Evolutionary conservation across 2,888 invertebrate genomes (phyloP), one percentile per base, ranked within the genome.

Genomic region (Bedellia somnulentella): DNA sequence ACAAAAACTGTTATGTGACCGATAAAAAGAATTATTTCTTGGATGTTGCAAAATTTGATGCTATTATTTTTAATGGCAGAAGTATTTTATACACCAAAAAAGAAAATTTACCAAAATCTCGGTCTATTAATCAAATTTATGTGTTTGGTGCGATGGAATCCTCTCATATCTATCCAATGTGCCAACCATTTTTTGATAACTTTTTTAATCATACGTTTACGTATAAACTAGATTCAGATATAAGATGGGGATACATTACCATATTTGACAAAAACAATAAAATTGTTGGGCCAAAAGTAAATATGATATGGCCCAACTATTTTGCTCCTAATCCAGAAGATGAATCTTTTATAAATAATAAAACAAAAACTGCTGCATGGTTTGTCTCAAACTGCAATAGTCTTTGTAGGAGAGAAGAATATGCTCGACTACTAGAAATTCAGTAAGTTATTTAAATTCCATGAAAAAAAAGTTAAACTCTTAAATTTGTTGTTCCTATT

Each of bases 51-150:
- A 37, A 54, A 15, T 73, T 47, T 21, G 77, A 80, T 26, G 81
- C 79, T 0, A 51, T 82, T 4, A 27, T 82, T 1, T 80, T 81
- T 31, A 80, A 81, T 30, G 67, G 64, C 0, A 64, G 70, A 36
- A 56, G 55, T 30, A 38, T 37, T 32, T 66, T 62, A 61, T 57
- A 61, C 12, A 12, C 24, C 1, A 46, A 49, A n/a, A n/a, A n/a
- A n/a, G n/a, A n/a, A n/a, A n/a, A n/a, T n/a, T n/a, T n/a, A 30
- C 52, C 61, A 0, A n/a, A 39, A 1, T 11, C 52, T 1, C 52
- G 81, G 37, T 44, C 45, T 2, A 36, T 50, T 0, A 36, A 59
- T 33, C 81, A 82, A 45, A 53, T 50, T 26, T 81, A 77, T 38
- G 51, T 82, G 11, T 81, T 77, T 35, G 55, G 63, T 2, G 57